Evolutionary conservation across 1,140 invertebrate species (phyloP).

Genomic region (Ceratosolen fusciceps): DNA sequence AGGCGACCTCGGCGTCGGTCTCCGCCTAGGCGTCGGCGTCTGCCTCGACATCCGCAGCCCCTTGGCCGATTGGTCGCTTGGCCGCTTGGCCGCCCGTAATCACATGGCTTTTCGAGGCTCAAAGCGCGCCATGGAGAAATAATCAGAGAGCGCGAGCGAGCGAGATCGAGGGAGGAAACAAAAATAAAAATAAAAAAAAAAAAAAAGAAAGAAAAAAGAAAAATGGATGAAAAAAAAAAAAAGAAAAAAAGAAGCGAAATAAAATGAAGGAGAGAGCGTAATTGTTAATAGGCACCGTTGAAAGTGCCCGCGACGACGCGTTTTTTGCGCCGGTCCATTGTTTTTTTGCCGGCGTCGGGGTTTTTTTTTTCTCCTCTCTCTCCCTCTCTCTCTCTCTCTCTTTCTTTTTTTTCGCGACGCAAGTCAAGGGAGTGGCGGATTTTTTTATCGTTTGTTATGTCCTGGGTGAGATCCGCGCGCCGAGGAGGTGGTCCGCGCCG

Average conservation of each 20-base stretch:
- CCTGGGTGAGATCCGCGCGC: neutral
- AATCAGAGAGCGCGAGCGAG: neutral
- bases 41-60: too few species aligned
- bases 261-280: slow-evolving; percentile 4
- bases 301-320: slow-evolving; percentile 2
- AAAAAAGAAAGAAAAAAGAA: neutral
- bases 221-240: neutral
- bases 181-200: neutral
- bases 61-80: too few species aligned
- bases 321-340: neutral
- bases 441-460: slow-evolving; percentile 8
- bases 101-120: neutral
- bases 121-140: neutral
- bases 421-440: slow-evolving; percentile 46
- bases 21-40: too few species aligned
- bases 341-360: slow-evolving; percentile 17
- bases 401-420: slow-evolving; percentile 5
- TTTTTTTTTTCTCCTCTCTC: too few species aligned
- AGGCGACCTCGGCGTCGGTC: too few species aligned
- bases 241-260: neutral
- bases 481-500: slow-evolving; percentile 29
- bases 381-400: too few species aligned
- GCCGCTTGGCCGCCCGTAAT: neutral
- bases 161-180: neutral
- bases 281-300: slow-evolving; percentile 42